These are phyloP conservation scores for Podabrus alpinus DNA, from an alignment of 2,888 invertebrate species.

Conservation along the genomic window DNA sequence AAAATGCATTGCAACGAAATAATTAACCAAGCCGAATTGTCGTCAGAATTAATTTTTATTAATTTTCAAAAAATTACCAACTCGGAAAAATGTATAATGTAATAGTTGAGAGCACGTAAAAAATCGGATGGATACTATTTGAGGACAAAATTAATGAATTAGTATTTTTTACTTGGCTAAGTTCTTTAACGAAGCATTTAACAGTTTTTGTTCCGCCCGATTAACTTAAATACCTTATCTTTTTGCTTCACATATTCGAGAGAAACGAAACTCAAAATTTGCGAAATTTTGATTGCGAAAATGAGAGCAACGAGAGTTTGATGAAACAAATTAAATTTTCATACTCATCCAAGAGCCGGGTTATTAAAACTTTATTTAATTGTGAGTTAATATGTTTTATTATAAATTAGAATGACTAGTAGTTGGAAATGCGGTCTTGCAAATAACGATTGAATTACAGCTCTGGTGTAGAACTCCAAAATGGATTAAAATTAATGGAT, in stretches of 20 bases:
- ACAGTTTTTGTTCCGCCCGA: background rate
- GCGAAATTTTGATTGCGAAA: background rate
- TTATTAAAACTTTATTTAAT: background rate
- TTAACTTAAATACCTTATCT: constrained; percentile 3
- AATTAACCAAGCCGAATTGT: no score
- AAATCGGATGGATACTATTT: background rate
- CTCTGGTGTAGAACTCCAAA: background rate
- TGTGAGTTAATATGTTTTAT: background rate
- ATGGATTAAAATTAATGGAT: constrained; percentile 4
- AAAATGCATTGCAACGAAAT: no score
- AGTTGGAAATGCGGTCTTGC: background rate
- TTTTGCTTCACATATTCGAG: background rate
- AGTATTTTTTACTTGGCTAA: background rate
- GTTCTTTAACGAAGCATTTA: constrained; percentile 2
- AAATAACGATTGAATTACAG: constrained; percentile 4
- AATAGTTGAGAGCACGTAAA: no score
- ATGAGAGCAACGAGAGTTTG: background rate
- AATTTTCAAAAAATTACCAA: no score
- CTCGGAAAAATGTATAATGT: no score
- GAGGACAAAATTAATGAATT: background rate
- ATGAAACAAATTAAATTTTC: background rate
- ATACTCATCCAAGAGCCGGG: background rate
- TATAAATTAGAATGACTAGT: background rate
- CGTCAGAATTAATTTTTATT: no score
- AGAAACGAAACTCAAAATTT: background rate